Conservation (phyloP, 2,888 invertebrate genomes). For the Melitaea athalia region DNA sequence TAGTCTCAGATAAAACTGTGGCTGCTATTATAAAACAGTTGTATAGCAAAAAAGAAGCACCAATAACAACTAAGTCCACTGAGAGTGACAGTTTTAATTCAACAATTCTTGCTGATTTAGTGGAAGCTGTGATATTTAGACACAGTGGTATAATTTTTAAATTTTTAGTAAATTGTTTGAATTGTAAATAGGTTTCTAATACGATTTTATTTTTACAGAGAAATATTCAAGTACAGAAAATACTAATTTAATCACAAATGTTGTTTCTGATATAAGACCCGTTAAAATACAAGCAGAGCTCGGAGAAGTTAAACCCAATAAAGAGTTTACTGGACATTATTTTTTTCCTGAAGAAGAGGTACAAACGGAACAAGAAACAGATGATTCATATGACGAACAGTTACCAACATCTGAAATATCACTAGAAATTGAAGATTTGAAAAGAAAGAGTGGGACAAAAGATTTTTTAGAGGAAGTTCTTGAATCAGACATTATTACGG, state of each 20-base stretch:
- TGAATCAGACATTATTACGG: constrained; percentile 61
- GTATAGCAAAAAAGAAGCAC: constrained; percentile 61
- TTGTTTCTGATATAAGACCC: constrained; percentile 52
- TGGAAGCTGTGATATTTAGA: constrained; percentile 75
- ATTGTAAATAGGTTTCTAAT: not conserved
- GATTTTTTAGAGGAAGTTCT: constrained; percentile 74
- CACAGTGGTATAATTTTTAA: constrained; percentile 55
- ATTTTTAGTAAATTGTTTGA: not conserved
- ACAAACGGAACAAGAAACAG: constrained; percentile 48
- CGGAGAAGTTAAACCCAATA: constrained; percentile 58
- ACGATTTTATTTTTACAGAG: constrained; percentile 49
- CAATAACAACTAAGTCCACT: constrained; percentile 53
- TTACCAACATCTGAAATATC: constrained; percentile 60
- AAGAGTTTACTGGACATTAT: constrained; percentile 71
- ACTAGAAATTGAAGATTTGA: constrained; percentile 66
- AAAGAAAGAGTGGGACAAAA: constrained; percentile 59
- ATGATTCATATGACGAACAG: constrained; percentile 61
- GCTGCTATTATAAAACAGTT: constrained; percentile 64
- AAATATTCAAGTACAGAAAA: constrained; percentile 47
- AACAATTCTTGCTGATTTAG: constrained; percentile 70
- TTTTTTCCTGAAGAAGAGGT: constrained; percentile 75
- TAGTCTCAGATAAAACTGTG: constrained; percentile 60
- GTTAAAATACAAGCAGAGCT: constrained; percentile 69
- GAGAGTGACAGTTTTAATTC: constrained; percentile 65
- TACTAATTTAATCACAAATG: constrained; percentile 44